Conservation (phyloP, 2,113 vertebrate genomes). For the Sylvia atricapilla region DNA sequence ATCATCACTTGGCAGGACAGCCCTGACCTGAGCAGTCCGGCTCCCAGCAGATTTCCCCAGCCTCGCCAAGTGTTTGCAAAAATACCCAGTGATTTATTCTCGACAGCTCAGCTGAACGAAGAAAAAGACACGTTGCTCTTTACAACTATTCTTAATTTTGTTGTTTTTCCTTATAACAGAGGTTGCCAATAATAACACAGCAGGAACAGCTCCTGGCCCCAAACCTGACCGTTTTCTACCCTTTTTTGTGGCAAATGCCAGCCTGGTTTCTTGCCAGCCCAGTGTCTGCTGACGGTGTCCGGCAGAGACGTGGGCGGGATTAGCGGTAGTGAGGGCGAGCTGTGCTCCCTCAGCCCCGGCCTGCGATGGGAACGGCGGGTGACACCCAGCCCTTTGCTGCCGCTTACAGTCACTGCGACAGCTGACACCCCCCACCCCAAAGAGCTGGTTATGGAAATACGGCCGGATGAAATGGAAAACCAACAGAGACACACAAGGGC, state of each 20-base stretch:
- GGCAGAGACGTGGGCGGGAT: accelerated
- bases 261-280: not conserved
- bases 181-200: not conserved
- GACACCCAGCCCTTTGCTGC: not conserved
- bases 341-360: accelerated
- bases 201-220: not conserved
- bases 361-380: accelerated
- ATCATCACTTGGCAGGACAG: not conserved
- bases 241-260: not conserved
- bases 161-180: not conserved
- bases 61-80: not conserved
- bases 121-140: not conserved
- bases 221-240: not conserved
- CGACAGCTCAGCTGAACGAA: not conserved
- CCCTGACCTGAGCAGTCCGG: not conserved
- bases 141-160: not conserved
- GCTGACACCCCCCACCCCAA: too few relatives aligned
- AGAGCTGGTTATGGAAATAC: not conserved
- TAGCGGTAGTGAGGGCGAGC: accelerated
- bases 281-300: not conserved
- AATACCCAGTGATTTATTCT: not conserved
- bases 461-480: not conserved
- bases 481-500: not conserved
- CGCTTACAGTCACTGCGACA: not conserved
- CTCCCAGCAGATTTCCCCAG: conserved; percentile 11